Evolutionary conservation across 2,888 invertebrate species (phyloP).

Genomic region (Pristionchus fissidentatus): DNA sequence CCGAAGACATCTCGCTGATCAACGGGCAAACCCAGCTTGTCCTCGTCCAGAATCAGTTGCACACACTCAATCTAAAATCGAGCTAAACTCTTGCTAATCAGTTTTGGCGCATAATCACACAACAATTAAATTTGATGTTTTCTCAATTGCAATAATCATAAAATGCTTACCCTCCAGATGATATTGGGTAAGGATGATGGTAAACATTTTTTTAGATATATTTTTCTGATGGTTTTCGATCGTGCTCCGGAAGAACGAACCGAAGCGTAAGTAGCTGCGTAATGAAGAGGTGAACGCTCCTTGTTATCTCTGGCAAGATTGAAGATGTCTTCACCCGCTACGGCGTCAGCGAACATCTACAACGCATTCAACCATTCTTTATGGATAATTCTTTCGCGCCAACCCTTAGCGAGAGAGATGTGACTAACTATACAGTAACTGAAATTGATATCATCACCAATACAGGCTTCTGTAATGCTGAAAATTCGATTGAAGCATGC

Average conservation of each 20-base stretch:
- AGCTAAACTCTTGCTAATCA: neutral
- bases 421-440: too few species aligned
- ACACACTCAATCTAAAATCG: slow-evolving; percentile 44
- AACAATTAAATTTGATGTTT: neutral
- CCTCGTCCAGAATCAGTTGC: slow-evolving; percentile 46
- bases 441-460: too few species aligned
- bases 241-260: neutral
- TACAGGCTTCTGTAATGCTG: too few species aligned
- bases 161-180: too few species aligned
- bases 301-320: slow-evolving; percentile 57
- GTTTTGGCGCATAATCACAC: neutral
- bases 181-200: too few species aligned
- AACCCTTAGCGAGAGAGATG: neutral
- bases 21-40: slow-evolving; percentile 59
- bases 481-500: too few species aligned
- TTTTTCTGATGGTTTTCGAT: too few species aligned
- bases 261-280: slow-evolving; percentile 60
- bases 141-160: neutral
- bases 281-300: slow-evolving; percentile 68
- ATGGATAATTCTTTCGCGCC: neutral
- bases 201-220: neutral
- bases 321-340: slow-evolving; percentile 52
- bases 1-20: slow-evolving; percentile 68
- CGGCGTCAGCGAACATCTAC: slow-evolving; percentile 58
- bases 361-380: too few species aligned